Percentiles rank a stretch among this genome's conserved stretches.
Evolutionary conservation across 2,797 vertebrate species (phyloP).

Genomic region (Lepidocolaptes lacrymiger): DNA sequence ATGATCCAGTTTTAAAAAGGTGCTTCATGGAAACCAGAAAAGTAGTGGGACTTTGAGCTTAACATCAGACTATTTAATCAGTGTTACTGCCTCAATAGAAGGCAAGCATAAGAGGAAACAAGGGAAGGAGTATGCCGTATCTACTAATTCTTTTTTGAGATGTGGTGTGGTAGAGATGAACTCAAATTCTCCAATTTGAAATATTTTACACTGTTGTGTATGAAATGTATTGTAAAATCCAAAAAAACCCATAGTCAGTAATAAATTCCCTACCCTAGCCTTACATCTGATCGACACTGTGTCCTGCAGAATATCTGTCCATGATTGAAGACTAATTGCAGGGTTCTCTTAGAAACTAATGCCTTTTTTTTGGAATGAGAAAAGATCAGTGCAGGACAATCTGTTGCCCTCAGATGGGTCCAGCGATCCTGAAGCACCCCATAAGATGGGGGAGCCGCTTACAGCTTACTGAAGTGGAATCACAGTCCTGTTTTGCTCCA

Average conservation of each 20-base stretch:
- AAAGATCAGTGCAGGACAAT: background rate
- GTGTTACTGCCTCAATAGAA: background rate
- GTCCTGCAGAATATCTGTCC: background rate
- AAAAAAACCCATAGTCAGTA: background rate
- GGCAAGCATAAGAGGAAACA: background rate
- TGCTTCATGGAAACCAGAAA: background rate
- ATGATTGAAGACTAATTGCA: background rate
- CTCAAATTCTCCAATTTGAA: background rate
- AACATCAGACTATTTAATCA: background rate
- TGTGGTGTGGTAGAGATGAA: background rate
- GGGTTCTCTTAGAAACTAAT: background rate
- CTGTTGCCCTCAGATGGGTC: background rate
- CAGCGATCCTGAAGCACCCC: background rate
- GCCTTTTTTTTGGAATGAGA: background rate
- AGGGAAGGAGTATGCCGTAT: background rate
- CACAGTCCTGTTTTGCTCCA: background rate
- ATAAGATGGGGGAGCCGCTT: no score
- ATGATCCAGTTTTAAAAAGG: background rate
- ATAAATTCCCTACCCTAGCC: background rate
- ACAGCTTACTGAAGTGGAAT: background rate
- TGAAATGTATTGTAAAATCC: background rate
- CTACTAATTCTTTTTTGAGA: background rate
- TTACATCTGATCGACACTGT: background rate
- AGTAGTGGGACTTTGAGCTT: background rate
- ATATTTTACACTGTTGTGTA: background rate